A percentile compares a stretch with the other conserved stretches of the same genome.
Conservation (phyloP, 2,797 vertebrate species). For the Xiphorhynchus erythropygius region DNA sequence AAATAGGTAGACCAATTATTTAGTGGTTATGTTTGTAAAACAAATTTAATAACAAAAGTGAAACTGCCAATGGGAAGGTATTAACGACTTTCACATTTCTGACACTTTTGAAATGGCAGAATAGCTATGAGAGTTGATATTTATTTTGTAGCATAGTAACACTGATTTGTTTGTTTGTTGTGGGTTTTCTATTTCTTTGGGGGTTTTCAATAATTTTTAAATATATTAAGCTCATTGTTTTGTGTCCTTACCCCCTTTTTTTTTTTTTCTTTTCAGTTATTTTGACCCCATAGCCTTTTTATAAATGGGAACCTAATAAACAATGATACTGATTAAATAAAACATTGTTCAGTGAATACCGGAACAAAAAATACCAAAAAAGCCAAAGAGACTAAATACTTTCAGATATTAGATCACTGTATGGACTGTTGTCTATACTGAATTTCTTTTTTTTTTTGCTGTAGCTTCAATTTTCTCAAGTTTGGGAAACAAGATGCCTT, state of each 20-base stretch:
- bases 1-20: not conserved
- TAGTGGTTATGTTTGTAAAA: not conserved
- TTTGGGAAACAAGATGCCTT: not conserved
- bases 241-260: accelerated
- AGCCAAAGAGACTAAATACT: accelerated
- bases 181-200: not conserved
- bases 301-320: not conserved
- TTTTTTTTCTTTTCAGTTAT: not conserved
- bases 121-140: not conserved
- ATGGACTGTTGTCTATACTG: not conserved
- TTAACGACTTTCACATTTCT: not conserved
- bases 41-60: not conserved
- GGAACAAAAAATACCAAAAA: not conserved
- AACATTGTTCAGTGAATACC: not conserved
- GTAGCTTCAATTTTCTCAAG: not conserved
- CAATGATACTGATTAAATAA: not conserved
- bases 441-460: not conserved
- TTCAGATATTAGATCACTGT: not conserved
- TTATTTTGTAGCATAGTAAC: not conserved
- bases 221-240: not conserved
- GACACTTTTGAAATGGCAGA: not conserved
- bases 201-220: not conserved
- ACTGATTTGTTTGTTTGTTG: not conserved
- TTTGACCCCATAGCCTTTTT: not conserved
- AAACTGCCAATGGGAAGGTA: not conserved